A percentile compares a stretch with the other conserved stretches of the same genome.
Evolutionary conservation across 2,888 invertebrate genomes (phyloP).

Genomic region (Eurois occulta): DNA sequence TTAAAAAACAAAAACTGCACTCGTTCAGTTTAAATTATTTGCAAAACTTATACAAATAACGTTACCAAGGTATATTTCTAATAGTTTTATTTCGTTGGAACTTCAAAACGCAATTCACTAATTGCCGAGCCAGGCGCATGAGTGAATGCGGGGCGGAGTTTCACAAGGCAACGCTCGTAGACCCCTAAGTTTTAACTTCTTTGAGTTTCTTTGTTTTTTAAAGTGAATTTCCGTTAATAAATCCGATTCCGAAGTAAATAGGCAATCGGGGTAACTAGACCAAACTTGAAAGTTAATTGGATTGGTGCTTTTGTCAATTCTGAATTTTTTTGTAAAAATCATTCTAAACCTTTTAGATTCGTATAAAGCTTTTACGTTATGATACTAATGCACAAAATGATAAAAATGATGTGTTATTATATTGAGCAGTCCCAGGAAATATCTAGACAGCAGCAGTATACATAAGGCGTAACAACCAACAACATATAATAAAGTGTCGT

Average conservation of each 20-base stretch:
- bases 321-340: neutral
- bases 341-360: neutral
- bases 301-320: neutral
- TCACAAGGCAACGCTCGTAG: constrained; percentile 47
- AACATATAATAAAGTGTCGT: constrained; percentile 44
- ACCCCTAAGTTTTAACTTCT: constrained; percentile 44
- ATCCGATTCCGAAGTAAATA: too few species aligned
- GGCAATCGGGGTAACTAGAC: neutral
- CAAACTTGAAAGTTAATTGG: neutral
- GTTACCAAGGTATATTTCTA: constrained; percentile 29
- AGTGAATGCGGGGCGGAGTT: constrained; percentile 42
- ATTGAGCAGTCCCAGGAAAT: constrained; percentile 27
- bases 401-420: constrained; percentile 34
- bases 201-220: constrained; percentile 38
- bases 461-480: constrained; percentile 52
- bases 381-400: constrained; percentile 5
- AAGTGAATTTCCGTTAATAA: constrained; percentile 15
- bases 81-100: constrained; percentile 49
- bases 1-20: too few species aligned
- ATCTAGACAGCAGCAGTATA: constrained; percentile 48
- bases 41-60: constrained; percentile 30
- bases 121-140: constrained; percentile 40
- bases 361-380: neutral
- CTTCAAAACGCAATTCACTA: constrained; percentile 53
- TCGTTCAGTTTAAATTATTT: constrained; percentile 18